Base-by-base conservation (phyloP, 2,113 vertebrate species). In the Rhinolophus sinicus region DNA sequence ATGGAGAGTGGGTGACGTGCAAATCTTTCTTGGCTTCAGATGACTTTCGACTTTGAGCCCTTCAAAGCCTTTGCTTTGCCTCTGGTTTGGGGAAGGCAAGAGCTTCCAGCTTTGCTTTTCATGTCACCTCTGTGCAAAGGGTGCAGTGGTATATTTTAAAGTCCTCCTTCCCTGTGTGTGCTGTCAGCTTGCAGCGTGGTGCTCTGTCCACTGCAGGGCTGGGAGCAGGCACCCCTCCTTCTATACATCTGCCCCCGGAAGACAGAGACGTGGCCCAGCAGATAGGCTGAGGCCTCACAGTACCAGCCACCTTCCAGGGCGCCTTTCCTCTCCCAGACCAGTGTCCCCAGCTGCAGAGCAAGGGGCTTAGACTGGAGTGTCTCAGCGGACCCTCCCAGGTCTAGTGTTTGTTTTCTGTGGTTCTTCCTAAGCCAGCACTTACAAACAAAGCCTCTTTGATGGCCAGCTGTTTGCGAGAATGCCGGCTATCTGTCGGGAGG, bases 51-150 rank as follows among this genome's bases (percentile, higher is more conserved):
- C 18, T 16, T 75, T 10, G 52, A 18, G 47, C 47, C 35, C 35
- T 47, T 38, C 14, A 50, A 70, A 69, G 10, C 14, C 30, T 90
- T 18, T n/a, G 13, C 54, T 64, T 87, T 56, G 30, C 52, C 15
- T 72, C 50, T 35, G 77, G 22, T 35, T 76, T 88, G 0, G 47
- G 75, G 64, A 28, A 54, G 30, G 11, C 4, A 22, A 38, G 56
- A 16, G 9, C 4, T 28, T 64, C 35, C 21, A 24, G 47, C 35
- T 88, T n/a, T 22, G 26, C 0, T 22, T 58, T 47, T 47, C 12
- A 0, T 26, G n/a, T 10, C 0, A 0, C n/a, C 54, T 90, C n/a
- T 3, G 0, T 30, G 21, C 40, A 67, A 33, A 65, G 13, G 2
- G 28, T 26, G 54, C 8, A 15, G 6, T 0, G 0, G n/a, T 28